Evolutionary conservation across 2,113 vertebrate genomes (phyloP).

Genomic region (Ctenodactylus gundi): DNA sequence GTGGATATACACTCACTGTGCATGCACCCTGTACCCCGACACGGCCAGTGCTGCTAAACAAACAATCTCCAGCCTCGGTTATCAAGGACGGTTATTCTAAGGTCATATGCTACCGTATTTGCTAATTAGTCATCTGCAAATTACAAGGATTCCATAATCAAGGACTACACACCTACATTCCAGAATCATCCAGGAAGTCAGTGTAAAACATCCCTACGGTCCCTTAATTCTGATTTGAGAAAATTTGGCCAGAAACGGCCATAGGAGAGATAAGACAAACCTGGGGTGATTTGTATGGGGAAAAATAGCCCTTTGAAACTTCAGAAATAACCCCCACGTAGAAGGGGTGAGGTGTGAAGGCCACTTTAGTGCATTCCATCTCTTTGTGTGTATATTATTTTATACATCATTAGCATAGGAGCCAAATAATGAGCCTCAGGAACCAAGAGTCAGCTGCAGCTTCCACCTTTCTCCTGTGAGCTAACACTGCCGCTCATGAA

Average conservation of each 20-base stretch:
- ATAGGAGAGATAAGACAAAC: background rate
- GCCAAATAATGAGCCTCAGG: background rate
- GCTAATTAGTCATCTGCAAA: background rate
- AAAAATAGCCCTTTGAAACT: background rate
- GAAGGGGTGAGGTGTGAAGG: background rate
- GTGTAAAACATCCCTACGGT: background rate
- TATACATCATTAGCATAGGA: background rate
- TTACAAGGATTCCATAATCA: background rate
- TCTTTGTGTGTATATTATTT: background rate
- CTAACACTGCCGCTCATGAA: background rate
- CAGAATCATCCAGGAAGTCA: background rate
- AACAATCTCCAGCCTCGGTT: background rate
- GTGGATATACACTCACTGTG: no score
- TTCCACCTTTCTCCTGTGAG: background rate
- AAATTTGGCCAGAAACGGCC: background rate
- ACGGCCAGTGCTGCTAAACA: background rate
- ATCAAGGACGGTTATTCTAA: background rate
- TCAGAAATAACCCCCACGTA: background rate
- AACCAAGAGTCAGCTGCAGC: background rate
- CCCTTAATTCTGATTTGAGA: background rate
- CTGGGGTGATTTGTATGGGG: background rate
- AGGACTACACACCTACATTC: background rate
- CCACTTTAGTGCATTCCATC: background rate
- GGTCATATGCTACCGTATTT: background rate
- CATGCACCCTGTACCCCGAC: background rate